phyloP scores from a whole-genome alignment of 2,888 invertebrate genomes.

The Laspeyria flexula region DNA sequence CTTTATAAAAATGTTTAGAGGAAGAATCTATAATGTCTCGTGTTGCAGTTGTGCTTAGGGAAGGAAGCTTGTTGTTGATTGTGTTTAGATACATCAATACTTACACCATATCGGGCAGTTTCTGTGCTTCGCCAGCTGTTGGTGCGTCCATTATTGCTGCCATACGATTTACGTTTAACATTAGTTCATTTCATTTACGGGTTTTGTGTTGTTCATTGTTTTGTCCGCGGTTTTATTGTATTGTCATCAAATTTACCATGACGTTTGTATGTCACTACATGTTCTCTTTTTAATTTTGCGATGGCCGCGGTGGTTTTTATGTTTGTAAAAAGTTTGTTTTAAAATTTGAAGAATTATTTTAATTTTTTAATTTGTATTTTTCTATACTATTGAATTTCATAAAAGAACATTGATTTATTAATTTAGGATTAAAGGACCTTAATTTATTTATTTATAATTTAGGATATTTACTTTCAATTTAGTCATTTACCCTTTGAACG shows the following conservation, averaged over 20 bases:
- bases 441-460: too few species aligned
- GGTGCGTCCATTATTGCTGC: constrained; percentile 60
- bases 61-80: background rate
- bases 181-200: constrained; percentile 6
- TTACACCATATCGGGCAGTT: constrained; percentile 76
- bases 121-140: constrained; percentile 59
- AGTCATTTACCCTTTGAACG: too few species aligned
- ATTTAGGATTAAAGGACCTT: too few species aligned
- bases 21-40: too few species aligned
- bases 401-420: too few species aligned
- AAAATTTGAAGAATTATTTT: background rate
- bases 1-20: too few species aligned
- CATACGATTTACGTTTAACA: constrained; percentile 2
- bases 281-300: constrained; percentile 48
- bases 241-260: constrained; percentile 22
- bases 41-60: too few species aligned
- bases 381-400: too few species aligned
- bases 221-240: constrained; percentile 32
- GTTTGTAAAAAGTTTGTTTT: constrained; percentile 12
- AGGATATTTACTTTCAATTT: too few species aligned
- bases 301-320: constrained; percentile 14
- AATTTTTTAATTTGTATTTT: too few species aligned
- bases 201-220: constrained; percentile 9
- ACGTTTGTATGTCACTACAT: constrained; percentile 25
- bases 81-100: constrained; percentile 46